Percentiles rank a stretch among this genome's conserved stretches.
Conservation (phyloP, 2,888 invertebrate species). For the Apotomis betuletana region DNA sequence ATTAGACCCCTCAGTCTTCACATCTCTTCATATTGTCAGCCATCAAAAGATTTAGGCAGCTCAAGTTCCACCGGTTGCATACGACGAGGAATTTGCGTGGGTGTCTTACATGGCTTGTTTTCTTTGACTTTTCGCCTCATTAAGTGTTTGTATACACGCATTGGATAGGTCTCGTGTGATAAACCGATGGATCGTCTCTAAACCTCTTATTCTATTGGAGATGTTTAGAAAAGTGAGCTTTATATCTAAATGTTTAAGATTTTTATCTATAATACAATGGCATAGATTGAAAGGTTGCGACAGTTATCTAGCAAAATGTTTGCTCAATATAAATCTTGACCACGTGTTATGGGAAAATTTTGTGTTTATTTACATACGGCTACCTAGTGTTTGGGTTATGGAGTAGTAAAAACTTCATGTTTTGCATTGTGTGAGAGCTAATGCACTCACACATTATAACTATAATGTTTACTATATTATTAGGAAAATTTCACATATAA, state of each 20-base stretch:
- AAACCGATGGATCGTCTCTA: conserved; percentile 43
- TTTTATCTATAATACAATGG: not conserved
- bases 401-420: conserved; percentile 3
- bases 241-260: not conserved
- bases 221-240: not conserved
- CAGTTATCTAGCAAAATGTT: conserved; percentile 49
- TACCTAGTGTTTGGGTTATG: conserved; percentile 43
- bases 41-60: conserved; percentile 24
- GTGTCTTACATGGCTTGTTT: conserved; percentile 65
- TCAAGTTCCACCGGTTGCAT: conserved; percentile 44
- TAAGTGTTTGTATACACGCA: conserved; percentile 75
- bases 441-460: no score
- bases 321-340: conserved; percentile 65
- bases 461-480: no score
- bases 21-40: conserved; percentile 4
- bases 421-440: conserved; percentile 1
- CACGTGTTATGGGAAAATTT: conserved; percentile 67
- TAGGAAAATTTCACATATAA: no score
- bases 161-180: conserved; percentile 67
- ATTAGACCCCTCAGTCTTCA: conserved; percentile 20
- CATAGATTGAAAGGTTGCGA: not conserved
- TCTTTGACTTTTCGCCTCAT: conserved; percentile 76
- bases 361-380: conserved; percentile 59
- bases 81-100: conserved; percentile 65
- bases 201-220: not conserved